phyloP scores from a whole-genome alignment of 2,797 vertebrate species.

The Molossus molossus region DNA sequence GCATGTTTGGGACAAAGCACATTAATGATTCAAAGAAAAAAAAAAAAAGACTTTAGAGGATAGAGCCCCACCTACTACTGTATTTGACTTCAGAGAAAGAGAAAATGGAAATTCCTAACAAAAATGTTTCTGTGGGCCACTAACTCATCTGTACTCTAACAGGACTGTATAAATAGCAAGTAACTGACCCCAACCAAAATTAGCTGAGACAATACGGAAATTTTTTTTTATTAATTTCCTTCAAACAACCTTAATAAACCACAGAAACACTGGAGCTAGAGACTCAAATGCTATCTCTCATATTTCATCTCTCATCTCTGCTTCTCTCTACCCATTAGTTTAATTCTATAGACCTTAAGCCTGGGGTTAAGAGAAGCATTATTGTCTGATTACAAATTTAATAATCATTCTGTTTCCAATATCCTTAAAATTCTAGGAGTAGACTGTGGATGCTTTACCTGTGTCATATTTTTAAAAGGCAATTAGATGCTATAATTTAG shows the following conservation, averaged over 20 bases:
- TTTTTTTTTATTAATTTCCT: neutral
- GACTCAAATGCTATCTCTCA: neutral
- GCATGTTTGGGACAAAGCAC: neutral
- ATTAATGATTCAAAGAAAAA: slow-evolving; percentile 32
- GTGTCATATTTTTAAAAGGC: neutral
- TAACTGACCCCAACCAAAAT: neutral
- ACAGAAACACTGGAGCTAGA: neutral
- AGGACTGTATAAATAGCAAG: neutral
- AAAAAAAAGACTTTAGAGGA: slow-evolving; percentile 4
- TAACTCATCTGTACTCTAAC: neutral
- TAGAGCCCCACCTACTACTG: neutral
- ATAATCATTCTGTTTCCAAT: neutral
- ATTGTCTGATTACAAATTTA: neutral
- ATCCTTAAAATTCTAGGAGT: neutral
- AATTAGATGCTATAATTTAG: neutral
- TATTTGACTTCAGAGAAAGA: slow-evolving; percentile 27
- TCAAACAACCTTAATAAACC: neutral
- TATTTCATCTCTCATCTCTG: neutral
- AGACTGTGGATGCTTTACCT: neutral
- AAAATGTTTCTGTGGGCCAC: neutral
- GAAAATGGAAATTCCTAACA: neutral
- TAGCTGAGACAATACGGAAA: neutral
- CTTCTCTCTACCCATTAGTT: neutral
- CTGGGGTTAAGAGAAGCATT: neutral
- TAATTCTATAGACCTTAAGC: neutral